phyloP scores from a whole-genome alignment of 2,797 vertebrate genomes.

The Anisognathus igniventris region DNA sequence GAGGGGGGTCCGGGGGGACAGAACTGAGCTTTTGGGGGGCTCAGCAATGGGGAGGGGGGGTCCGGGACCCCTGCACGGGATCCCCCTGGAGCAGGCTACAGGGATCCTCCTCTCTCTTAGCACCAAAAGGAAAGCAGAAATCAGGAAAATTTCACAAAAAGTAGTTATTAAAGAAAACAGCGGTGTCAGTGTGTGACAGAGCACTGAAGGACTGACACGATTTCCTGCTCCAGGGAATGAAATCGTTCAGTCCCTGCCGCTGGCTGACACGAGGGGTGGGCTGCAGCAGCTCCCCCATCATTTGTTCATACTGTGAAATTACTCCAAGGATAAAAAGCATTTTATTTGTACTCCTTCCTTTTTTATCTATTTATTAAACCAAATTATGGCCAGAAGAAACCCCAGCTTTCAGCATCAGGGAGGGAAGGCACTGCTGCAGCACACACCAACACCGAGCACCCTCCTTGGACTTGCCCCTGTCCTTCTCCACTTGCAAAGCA shows the following conservation, averaged over 20 bases:
- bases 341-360: background rate
- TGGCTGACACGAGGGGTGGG: background rate
- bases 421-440: background rate
- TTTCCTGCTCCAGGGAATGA: background rate
- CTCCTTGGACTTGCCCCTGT: accelerated
- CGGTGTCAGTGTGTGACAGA: background rate
- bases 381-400: background rate
- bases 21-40: background rate
- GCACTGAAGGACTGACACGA: background rate
- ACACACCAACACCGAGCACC: background rate
- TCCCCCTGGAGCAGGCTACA: background rate
- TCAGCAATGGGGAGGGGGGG: no score
- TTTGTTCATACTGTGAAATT: background rate
- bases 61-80: background rate
- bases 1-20: no score
- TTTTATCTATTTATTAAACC: background rate
- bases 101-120: background rate
- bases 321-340: background rate
- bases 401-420: background rate
- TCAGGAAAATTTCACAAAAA: background rate
- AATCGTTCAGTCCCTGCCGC: background rate
- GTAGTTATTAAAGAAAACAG: background rate
- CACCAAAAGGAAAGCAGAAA: background rate
- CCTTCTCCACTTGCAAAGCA: background rate
- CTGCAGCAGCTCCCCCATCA: background rate